These are phyloP conservation scores for Danio kyathit DNA, from an alignment of 2,797 vertebrate genomes.

Conservation along the genomic window DNA sequence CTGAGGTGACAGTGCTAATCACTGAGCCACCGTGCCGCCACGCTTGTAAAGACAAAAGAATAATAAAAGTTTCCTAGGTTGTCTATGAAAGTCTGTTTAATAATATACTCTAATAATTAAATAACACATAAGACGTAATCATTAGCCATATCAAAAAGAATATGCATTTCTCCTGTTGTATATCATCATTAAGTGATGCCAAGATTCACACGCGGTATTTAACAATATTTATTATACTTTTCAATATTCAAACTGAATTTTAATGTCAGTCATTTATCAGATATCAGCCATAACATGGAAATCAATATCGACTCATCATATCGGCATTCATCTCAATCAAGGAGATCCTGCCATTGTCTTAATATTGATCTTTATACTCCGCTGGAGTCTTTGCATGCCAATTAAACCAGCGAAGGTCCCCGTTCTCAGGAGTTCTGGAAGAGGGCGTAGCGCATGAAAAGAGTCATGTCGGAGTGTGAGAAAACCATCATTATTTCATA, in stretches of 20 bases:
- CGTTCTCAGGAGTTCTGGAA: slow-evolving; percentile 14
- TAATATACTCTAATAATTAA: background rate
- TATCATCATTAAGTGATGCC: background rate
- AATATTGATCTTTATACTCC: slow-evolving; percentile 53
- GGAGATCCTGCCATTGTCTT: slow-evolving; percentile 35
- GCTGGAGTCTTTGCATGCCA: slow-evolving; percentile 47
- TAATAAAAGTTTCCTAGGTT: too few relatives aligned
- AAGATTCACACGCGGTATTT: background rate
- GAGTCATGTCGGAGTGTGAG: slow-evolving; percentile 22
- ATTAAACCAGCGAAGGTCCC: slow-evolving; percentile 52
- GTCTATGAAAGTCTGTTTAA: background rate
- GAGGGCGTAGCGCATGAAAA: slow-evolving; percentile 40
- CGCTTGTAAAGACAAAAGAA: too few relatives aligned
- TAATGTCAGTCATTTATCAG: background rate
- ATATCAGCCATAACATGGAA: background rate
- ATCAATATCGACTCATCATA: background rate
- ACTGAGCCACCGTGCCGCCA: too few relatives aligned
- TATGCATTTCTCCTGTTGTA: too few relatives aligned
- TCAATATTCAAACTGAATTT: background rate
- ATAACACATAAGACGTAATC: background rate
- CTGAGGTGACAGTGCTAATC: too few relatives aligned
- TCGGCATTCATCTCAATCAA: slow-evolving; percentile 12
- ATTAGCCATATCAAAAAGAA: background rate
- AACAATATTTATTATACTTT: background rate
- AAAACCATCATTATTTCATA: slow-evolving; percentile 57